These are phyloP conservation scores for Crotophaga sulcirostris DNA, from an alignment of 2,113 vertebrate species.

Conservation along the genomic window DNA sequence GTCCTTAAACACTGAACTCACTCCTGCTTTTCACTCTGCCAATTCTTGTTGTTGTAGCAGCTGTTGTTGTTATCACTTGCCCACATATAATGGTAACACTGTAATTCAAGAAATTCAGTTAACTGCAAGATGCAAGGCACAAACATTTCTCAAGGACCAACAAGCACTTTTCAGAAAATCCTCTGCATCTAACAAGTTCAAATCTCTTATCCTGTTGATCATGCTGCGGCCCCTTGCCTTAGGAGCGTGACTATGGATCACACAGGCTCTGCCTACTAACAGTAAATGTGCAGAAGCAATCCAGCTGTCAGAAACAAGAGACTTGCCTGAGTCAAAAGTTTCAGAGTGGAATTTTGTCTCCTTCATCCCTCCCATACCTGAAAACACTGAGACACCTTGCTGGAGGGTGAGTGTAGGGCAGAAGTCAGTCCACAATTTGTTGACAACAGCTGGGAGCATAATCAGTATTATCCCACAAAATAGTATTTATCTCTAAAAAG, in stretches of 20 bases:
- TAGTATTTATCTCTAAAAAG: neutral
- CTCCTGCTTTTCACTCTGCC: neutral
- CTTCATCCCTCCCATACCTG: neutral
- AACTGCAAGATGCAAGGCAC: neutral
- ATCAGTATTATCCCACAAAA: fast-evolving
- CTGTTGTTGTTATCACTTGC: neutral
- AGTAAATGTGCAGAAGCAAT: neutral
- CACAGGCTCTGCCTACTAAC: neutral
- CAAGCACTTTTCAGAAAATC: neutral
- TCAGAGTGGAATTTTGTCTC: neutral
- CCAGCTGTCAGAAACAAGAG: neutral
- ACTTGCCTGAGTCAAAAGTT: neutral
- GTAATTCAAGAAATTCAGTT: neutral
- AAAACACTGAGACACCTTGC: neutral
- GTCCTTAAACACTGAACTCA: neutral
- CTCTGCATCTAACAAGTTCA: neutral
- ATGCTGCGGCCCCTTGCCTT: neutral
- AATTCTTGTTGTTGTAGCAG: neutral
- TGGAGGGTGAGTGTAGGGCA: neutral
- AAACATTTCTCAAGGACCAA: neutral
- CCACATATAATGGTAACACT: neutral
- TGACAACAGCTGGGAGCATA: neutral
- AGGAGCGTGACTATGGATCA: neutral
- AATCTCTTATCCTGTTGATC: neutral
- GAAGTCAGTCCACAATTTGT: neutral